Conservation (phyloP, 2,888 invertebrate genomes). For the Hoplodrina blanda region DNA sequence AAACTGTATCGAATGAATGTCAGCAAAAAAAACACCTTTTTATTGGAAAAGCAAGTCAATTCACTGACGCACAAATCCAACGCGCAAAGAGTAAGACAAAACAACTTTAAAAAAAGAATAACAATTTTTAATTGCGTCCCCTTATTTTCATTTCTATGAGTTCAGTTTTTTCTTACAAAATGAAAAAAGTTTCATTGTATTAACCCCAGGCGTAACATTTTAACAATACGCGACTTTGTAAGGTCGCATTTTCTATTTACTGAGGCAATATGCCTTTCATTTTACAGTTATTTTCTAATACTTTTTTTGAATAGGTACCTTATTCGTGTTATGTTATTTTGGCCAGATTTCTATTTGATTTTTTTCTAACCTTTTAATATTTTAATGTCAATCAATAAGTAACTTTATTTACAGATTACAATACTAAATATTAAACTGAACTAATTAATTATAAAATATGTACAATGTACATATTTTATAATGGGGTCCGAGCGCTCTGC, state of each 20-base stretch:
- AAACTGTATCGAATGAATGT: background rate
- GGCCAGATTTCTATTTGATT: background rate
- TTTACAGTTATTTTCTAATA: conserved; percentile 32
- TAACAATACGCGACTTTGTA: conserved; percentile 66
- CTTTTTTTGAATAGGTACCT: conserved; percentile 31
- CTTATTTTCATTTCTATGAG: conserved; percentile 59
- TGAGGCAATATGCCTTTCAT: conserved; percentile 49
- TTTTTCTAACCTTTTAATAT: conserved; percentile 14
- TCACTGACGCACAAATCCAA: conserved; percentile 12
- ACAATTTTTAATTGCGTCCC: conserved; percentile 54
- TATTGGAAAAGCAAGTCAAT: conserved; percentile 23
- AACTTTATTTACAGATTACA: no score
- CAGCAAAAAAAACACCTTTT: conserved; percentile 8
- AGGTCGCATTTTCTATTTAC: conserved; percentile 60
- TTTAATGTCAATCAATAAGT: no score
- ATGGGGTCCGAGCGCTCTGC: no score
- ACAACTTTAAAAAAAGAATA: conserved; percentile 44
- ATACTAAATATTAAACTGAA: no score
- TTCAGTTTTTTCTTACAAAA: conserved; percentile 70
- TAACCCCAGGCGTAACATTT: conserved; percentile 72
- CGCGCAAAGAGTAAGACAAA: conserved; percentile 9
- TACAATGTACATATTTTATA: no score
- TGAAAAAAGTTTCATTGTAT: conserved; percentile 81
- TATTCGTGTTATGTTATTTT: conserved; percentile 20
- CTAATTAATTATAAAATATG: no score